phyloP scores from a whole-genome alignment of 2,797 vertebrate species.

The Falco biarmicus region DNA sequence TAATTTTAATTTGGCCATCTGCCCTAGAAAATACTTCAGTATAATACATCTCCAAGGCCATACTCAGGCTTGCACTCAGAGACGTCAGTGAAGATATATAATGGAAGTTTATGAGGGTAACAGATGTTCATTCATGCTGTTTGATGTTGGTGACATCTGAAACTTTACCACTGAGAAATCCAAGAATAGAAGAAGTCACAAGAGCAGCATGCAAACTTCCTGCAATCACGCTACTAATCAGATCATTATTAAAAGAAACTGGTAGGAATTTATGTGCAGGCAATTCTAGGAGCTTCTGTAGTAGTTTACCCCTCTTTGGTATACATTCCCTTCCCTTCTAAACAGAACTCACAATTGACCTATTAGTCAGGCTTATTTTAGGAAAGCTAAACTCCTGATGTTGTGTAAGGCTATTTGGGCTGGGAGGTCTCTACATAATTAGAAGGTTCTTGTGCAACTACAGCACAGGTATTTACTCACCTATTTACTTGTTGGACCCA shows the following conservation, averaged over 20 bases:
- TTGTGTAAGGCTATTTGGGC: not conserved
- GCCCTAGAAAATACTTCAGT: constrained; percentile 15
- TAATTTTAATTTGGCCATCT: constrained; percentile 61
- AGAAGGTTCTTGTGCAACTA: not conserved
- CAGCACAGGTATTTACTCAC: not conserved
- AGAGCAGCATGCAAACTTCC: not conserved
- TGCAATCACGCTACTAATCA: not conserved
- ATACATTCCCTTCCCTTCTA: not conserved
- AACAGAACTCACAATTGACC: not conserved
- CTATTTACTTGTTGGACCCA: not conserved
- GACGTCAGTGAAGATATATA: not conserved
- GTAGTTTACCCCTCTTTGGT: not conserved
- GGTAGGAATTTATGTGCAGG: not conserved
- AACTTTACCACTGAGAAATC: constrained; percentile 18
- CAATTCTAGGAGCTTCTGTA: not conserved
- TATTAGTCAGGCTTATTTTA: not conserved
- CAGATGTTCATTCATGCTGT: constrained; percentile 25
- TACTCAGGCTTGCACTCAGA: not conserved
- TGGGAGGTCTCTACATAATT: not conserved
- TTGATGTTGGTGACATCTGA: not conserved
- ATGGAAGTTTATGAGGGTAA: constrained; percentile 14
- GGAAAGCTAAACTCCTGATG: not conserved
- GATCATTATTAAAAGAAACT: not conserved
- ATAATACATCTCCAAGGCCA: constrained; percentile 10
- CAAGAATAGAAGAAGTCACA: not conserved